phyloP scores from a whole-genome alignment of 2,113 vertebrate genomes.

The Sturnira hondurensis region DNA sequence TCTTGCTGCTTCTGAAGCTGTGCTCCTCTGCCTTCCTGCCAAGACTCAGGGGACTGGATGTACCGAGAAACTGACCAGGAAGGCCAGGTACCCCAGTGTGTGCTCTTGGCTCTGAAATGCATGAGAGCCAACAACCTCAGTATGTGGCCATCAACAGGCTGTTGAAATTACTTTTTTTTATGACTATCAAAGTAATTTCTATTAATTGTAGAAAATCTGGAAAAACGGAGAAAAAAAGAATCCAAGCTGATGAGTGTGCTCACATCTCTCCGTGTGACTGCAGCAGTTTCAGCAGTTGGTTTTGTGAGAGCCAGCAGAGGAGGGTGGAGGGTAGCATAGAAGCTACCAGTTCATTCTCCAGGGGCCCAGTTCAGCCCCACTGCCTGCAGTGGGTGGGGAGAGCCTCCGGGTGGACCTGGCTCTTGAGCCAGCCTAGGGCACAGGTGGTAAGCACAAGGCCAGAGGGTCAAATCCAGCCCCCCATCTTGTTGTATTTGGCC shows the following conservation, averaged over 20 bases:
- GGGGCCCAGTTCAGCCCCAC: neutral
- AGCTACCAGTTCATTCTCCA: neutral
- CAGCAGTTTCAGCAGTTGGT: neutral
- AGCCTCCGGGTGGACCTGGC: neutral
- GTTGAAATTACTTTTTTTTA: neutral
- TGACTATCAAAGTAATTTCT: neutral
- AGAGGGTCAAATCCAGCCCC: no score
- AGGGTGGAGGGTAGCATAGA: neutral
- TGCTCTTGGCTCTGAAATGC: neutral
- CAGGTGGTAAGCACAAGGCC: no score
- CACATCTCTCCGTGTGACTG: neutral
- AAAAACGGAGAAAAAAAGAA: neutral
- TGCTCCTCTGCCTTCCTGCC: neutral
- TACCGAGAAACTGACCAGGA: neutral
- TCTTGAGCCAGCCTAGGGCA: neutral
- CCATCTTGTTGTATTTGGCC: no score
- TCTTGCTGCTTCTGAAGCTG: neutral
- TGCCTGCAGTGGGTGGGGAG: neutral
- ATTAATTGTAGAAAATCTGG: conserved; percentile 18
- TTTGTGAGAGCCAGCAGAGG: neutral
- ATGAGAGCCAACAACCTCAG: neutral
- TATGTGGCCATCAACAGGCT: neutral
- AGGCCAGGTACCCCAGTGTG: neutral
- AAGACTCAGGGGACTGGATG: neutral
- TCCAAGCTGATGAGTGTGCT: neutral